Base-by-base conservation (phyloP, 2,888 invertebrate species). In the Nasonovia ribisnigri region DNA sequence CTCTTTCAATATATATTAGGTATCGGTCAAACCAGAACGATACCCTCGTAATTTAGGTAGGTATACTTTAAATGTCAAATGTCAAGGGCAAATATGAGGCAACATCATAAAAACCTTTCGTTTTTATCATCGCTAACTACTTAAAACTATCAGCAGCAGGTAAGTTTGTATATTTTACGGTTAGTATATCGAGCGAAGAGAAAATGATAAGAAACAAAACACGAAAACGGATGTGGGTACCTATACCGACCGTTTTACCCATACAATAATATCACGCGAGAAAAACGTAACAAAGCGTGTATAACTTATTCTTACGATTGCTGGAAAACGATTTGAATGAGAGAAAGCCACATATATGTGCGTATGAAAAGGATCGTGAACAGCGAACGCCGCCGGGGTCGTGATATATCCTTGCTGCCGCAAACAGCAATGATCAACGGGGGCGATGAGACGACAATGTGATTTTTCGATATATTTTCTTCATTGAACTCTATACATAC, bases 331-430 rank as follows among this genome's bases (percentile, higher is more conserved):
- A 67, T 93, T 93, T 51, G 67, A 86, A 93, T 51, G 86, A n/a
- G 93, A 93, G 90, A 90, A 90, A 93, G 60, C 88, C 20, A 57
- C 36, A 54, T 60, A 67, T 67, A n/a, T 54, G n/a, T 36, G 24
- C 43, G 46, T 43, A 43, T 84, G 57, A 89, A 93, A 89, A 93
- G n/a, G 89, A 90, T 87, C 90, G 84, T 67, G 89, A 84, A 89
- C 54, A 89, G 42, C 13, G 36, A 67, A 84, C 42, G 46, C 48
- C 57, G 48, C 29, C 57, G 84, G 46, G 48, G 29, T 90, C 90
- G 67, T 86, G 86, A 67, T 42, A 67, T 43, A 93, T 57, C 36
- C 89, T 43, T 57, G 60, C n/a, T 46, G 90, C 60, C 8, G n/a
- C 67, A 8, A 67, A 46, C 60, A 29, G 42, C 46, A 51, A 84